Percentiles rank a stretch among this genome's conserved stretches.
phyloP scores from a whole-genome alignment of 2,797 vertebrate genomes.

The Pteronotus mesoamericanus region DNA sequence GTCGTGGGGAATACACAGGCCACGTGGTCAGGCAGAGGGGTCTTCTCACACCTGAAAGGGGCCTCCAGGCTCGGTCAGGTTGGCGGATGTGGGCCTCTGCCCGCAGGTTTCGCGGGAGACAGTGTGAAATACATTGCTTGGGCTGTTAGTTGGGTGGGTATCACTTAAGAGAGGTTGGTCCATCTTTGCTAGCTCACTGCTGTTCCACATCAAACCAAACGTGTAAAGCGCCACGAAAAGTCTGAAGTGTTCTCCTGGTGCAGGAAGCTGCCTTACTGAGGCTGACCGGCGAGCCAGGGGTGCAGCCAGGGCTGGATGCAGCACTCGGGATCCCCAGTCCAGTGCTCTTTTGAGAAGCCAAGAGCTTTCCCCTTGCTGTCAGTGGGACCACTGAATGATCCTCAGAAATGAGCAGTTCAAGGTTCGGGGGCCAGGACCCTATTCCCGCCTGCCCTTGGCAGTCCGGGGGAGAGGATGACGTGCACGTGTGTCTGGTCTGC shows the following conservation, averaged over 20 bases:
- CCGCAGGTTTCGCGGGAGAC: neutral
- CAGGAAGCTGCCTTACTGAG: neutral
- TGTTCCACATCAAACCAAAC: neutral
- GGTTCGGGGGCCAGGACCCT: neutral
- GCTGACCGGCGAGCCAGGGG: neutral
- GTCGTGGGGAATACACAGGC: neutral
- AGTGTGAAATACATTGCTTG: neutral
- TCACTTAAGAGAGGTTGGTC: neutral
- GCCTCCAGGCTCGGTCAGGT: neutral
- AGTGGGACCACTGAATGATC: neutral
- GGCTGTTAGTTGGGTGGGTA: neutral
- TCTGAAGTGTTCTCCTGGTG: neutral
- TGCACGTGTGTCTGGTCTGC: conserved; percentile 26
- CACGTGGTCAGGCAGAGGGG: neutral
- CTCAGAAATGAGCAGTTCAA: neutral
- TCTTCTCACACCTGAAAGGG: neutral
- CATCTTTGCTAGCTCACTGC: neutral
- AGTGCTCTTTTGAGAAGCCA: neutral
- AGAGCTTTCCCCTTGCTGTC: neutral
- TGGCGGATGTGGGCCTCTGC: neutral
- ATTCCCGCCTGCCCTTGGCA: neutral
- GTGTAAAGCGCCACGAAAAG: neutral
- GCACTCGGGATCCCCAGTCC: neutral
- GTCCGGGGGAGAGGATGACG: neutral
- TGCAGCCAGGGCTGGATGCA: neutral